Evolutionary conservation across 2,113 vertebrate species (phyloP).

Genomic region (Leucosticte australis): DNA sequence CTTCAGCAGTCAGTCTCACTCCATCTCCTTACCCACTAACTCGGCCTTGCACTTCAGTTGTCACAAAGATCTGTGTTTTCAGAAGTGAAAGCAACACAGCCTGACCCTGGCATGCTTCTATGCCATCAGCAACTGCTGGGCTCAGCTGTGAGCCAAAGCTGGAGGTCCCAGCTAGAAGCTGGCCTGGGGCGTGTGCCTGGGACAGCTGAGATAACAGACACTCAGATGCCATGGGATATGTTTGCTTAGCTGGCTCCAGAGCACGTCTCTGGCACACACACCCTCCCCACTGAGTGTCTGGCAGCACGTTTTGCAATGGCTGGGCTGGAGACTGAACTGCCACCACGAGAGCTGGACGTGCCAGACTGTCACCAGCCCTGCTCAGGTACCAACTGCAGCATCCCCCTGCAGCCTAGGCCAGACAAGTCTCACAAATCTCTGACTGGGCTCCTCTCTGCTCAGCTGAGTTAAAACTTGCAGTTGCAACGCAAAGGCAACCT

Average conservation of each 20-base stretch:
- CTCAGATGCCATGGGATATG: rapidly evolving
- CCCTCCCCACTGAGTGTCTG: neutral
- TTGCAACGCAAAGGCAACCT: neutral
- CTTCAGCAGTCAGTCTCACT: neutral
- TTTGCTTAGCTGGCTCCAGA: neutral
- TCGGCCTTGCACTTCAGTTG: neutral
- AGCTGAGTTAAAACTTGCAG: neutral
- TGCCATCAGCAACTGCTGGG: neutral
- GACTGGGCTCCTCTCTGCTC: neutral
- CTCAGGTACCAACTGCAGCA: neutral
- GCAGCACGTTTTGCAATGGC: neutral
- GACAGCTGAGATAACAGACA: neutral
- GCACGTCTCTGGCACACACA: neutral
- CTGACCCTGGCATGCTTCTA: neutral
- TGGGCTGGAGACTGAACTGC: neutral
- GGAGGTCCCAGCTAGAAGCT: neutral
- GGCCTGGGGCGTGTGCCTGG: neutral
- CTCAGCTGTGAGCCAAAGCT: neutral
- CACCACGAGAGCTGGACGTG: rapidly evolving
- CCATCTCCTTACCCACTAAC: neutral
- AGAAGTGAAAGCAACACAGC: neutral
- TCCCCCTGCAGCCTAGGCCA: neutral
- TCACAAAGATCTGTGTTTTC: neutral
- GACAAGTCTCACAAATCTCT: neutral
- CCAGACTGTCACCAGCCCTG: neutral